Conservation (phyloP, 2,888 invertebrate species). For the Hanleya hanleyi region DNA sequence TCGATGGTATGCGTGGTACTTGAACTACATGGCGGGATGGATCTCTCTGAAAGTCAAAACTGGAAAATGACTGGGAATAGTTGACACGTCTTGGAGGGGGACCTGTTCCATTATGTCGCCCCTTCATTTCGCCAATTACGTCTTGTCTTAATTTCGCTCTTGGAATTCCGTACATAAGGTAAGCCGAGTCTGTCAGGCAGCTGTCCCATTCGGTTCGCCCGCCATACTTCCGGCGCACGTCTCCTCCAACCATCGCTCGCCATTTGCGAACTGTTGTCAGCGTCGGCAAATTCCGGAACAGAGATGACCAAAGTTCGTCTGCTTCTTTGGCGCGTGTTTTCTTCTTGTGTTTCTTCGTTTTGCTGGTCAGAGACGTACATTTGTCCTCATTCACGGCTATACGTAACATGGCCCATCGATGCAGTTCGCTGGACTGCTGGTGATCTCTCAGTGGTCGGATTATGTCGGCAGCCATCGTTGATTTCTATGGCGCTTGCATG, state of each 20-base stretch:
- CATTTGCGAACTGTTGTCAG: neutral
- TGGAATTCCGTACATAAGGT: neutral
- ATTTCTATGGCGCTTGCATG: too few species aligned
- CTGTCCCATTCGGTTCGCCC: neutral
- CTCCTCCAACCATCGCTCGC: neutral
- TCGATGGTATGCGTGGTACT: too few species aligned
- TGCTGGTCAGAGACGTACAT: neutral
- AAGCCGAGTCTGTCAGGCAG: neutral
- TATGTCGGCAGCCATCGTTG: too few species aligned
- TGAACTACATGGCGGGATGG: too few species aligned
- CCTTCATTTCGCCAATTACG: neutral
- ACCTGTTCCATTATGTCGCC: neutral
- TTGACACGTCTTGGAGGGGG: neutral
- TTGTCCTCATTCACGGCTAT: slow-evolving; percentile 3
- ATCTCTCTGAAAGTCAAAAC: neutral
- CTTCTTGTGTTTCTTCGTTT: neutral
- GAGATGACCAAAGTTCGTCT: neutral
- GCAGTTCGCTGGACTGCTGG: neutral
- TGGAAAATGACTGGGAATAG: neutral
- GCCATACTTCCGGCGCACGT: neutral
- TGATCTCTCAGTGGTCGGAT: neutral
- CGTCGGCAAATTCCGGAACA: neutral
- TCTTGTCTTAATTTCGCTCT: neutral
- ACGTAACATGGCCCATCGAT: neutral
- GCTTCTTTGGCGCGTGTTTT: neutral